Conservation (phyloP, 2,888 invertebrate species). For the Trissolcus brochymenae region DNA sequence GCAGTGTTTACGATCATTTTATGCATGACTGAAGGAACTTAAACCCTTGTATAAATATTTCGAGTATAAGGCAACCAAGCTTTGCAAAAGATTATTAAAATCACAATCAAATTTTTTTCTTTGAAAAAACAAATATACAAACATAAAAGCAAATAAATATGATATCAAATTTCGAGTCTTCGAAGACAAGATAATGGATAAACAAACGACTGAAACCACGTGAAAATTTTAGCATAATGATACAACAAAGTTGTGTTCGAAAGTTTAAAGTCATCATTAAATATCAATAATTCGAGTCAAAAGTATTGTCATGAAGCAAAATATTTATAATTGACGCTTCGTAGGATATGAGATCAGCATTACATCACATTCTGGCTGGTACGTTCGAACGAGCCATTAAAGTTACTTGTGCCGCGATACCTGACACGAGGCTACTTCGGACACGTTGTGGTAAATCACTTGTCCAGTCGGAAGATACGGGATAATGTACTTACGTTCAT, state of each 20-base stretch:
- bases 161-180: too few species aligned
- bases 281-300: slow-evolving; percentile 18
- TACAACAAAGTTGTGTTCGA: too few species aligned
- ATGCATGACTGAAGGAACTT: slow-evolving; percentile 16
- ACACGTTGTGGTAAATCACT: slow-evolving; percentile 51
- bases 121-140: too few species aligned
- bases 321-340: slow-evolving; percentile 44
- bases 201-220: too few species aligned
- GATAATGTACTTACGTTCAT: slow-evolving; percentile 37
- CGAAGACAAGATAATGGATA: too few species aligned
- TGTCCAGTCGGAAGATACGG: slow-evolving; percentile 28
- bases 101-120: too few species aligned
- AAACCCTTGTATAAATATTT: slow-evolving; percentile 16
- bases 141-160: too few species aligned
- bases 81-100: too few species aligned
- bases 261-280: neutral
- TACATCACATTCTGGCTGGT: slow-evolving; percentile 34
- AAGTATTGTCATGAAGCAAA: slow-evolving; percentile 17
- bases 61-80: neutral
- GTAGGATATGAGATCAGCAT: slow-evolving; percentile 33
- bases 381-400: slow-evolving; percentile 43
- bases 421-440: slow-evolving; percentile 48
- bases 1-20: slow-evolving; percentile 10
- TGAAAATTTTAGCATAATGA: too few species aligned
- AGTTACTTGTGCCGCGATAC: slow-evolving; percentile 41